Percentiles rank a stretch among this genome's conserved stretches.
phyloP scores from a whole-genome alignment of 2,113 vertebrate genomes.

The Planiliza haematocheilus region DNA sequence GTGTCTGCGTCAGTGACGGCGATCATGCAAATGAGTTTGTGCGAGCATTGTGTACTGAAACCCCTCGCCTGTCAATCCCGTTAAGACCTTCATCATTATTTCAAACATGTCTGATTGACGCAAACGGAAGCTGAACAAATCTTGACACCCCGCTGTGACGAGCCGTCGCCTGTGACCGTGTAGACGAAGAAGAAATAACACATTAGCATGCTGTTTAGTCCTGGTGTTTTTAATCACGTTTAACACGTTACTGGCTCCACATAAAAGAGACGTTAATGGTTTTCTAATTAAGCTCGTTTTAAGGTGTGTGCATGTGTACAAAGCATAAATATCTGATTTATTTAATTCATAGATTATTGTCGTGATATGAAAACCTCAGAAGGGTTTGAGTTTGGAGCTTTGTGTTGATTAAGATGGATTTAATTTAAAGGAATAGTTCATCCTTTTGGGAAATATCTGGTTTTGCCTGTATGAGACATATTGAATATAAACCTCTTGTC shows the following conservation, averaged over 20 bases:
- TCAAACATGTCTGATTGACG: slow-evolving; percentile 45
- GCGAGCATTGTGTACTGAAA: slow-evolving; percentile 14
- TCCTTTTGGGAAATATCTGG: slow-evolving; percentile 16
- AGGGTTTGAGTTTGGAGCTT: background rate
- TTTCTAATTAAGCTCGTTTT: background rate
- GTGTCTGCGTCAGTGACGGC: background rate
- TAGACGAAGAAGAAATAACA: background rate
- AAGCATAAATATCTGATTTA: background rate
- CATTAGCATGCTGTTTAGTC: slow-evolving; percentile 8
- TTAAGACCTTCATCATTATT: slow-evolving; percentile 30
- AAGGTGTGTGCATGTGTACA: background rate
- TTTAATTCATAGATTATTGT: background rate
- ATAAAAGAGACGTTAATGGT: slow-evolving; percentile 1
- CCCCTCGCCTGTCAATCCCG: slow-evolving; percentile 39
- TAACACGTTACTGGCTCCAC: slow-evolving; percentile 1
- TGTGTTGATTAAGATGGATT: background rate
- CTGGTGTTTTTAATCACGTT: slow-evolving; percentile 1
- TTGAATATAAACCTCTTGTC: no score
- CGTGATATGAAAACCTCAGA: background rate
- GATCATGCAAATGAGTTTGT: background rate
- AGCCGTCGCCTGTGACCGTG: slow-evolving; percentile 15
- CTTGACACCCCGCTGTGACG: slow-evolving; percentile 13
- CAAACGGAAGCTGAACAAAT: slow-evolving; percentile 22
- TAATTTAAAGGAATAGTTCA: background rate
- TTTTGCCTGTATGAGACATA: no score